A percentile compares a stretch with the other conserved stretches of the same genome.
These are phyloP conservation scores for Chaetogeoica ovagalla DNA, from an alignment of 2,888 invertebrate genomes.

Conservation along the genomic window DNA sequence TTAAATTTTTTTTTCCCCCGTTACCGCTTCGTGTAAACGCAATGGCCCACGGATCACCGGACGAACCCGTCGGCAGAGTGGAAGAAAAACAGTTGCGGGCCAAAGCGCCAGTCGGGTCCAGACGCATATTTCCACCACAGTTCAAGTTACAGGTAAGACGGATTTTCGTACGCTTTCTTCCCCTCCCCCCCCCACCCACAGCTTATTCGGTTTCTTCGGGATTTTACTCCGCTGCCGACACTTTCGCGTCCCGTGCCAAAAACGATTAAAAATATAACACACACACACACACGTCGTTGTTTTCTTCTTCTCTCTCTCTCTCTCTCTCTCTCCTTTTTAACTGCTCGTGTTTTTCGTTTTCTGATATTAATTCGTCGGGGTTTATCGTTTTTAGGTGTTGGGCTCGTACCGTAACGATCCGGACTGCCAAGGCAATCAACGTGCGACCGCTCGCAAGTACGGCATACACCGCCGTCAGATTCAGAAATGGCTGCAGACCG, in stretches of 20 bases:
- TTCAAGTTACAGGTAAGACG: constrained; percentile 73
- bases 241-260: constrained; percentile 21
- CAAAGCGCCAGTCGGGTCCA: constrained; percentile 68
- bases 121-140: constrained; percentile 85
- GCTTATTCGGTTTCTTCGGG: neutral
- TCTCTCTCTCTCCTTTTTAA: neutral
- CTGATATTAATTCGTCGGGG: neutral
- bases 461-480: constrained; percentile 87
- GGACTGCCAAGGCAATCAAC: constrained; percentile 86
- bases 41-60: constrained; percentile 42
- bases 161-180: neutral
- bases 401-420: constrained; percentile 84
- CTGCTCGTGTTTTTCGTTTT: neutral
- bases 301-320: neutral
- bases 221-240: neutral
- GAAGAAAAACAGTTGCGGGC: constrained; percentile 31
- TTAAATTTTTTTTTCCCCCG: neutral
- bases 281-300: neutral
- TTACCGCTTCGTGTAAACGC: neutral
- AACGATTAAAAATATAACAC: constrained; percentile 33
- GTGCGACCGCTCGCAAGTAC: constrained; percentile 87
- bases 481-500: constrained; percentile 89
- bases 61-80: constrained; percentile 46
- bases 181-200: neutral
- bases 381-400: constrained; percentile 63